Base-by-base conservation (phyloP, 1,140 invertebrate genomes). In the Drosophila asahinai region DNA sequence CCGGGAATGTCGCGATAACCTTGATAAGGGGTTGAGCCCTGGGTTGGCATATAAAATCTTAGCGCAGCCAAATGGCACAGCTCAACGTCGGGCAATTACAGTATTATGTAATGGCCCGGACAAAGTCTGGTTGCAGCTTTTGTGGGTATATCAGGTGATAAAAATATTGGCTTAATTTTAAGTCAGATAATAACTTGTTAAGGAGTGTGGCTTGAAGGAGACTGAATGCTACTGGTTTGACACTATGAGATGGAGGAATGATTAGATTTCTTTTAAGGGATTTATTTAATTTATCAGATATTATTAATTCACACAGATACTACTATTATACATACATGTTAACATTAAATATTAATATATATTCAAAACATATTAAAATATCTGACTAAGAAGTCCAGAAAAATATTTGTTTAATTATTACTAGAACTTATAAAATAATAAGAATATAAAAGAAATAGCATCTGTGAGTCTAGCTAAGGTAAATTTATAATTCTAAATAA, bases 101-200 rank as follows among this genome's bases (percentile, higher is more conserved):
- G 63, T 63, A 65, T 83, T 86, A 72, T 66, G 27, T 77, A 63
- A 83, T 80, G 77, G 63, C 48, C 52, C 27, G 36, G 52, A 75
- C 77, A 80, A 64, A 25, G 82, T 65, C 38, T 54, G 33, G 27
- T 17, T 22, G 33, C 25, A n/a, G 25, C 36, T 42, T 59, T 36
- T 40, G 40, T 22, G 33, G 60, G 6, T 9, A 30, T n/a, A 48
- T 47, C 15, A 30, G 22, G 33, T 12, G 33, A 47, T 49, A 38
- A 67, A 30, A 65, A 22, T 25, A 64, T 47, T 64, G 42, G 11
- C 59, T 45, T 43, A 36, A 38, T 47, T 3, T n/a, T 63, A 36
- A 36, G 40, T 17, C 60, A 45, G 58, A 36, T 47, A 66, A 47
- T 63, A 66, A 47, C 38, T 65, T 33, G 17, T 40, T 6, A 17